phyloP scores from a whole-genome alignment of 2,888 invertebrate genomes.

The Nymphalis urticae region DNA sequence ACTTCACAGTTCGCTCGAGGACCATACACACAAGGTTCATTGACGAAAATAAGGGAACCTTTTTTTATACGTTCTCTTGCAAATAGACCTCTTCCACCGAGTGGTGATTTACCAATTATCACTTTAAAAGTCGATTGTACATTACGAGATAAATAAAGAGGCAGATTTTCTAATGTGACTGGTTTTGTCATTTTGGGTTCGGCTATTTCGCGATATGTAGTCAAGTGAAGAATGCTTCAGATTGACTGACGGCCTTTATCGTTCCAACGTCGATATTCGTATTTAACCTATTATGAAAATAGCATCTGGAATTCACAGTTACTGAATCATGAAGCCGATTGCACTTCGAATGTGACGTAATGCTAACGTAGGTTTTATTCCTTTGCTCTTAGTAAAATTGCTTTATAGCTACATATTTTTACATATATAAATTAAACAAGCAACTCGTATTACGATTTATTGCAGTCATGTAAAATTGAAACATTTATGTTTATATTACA shows the following conservation, averaged over 20 bases:
- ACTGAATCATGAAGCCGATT: constrained; percentile 57
- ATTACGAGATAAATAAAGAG: constrained; percentile 24
- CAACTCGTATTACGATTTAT: not conserved
- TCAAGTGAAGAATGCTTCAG: constrained; percentile 32
- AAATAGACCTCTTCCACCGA: constrained; percentile 87
- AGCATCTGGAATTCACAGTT: constrained; percentile 63
- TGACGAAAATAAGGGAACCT: constrained; percentile 85
- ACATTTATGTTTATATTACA: not conserved
- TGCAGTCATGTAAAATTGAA: not conserved
- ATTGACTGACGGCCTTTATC: constrained; percentile 42
- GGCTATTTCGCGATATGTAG: constrained; percentile 23
- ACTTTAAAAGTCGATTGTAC: constrained; percentile 58
- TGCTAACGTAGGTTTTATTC: constrained; percentile 22
- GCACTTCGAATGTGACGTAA: constrained; percentile 66
- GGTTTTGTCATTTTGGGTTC: constrained; percentile 19
- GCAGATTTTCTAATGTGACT: constrained; percentile 5
- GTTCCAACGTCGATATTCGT: constrained; percentile 54
- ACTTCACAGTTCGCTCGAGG: constrained; percentile 80
- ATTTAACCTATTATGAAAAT: constrained; percentile 69
- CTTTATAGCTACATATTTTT: not conserved
- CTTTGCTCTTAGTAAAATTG: constrained; percentile 1
- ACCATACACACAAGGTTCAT: constrained; percentile 85
- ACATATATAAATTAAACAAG: not conserved
- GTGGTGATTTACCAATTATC: constrained; percentile 79
- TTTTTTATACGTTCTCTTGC: constrained; percentile 82